Conservation (phyloP, 2,888 invertebrate genomes). For the Sminthurides aquaticus region DNA sequence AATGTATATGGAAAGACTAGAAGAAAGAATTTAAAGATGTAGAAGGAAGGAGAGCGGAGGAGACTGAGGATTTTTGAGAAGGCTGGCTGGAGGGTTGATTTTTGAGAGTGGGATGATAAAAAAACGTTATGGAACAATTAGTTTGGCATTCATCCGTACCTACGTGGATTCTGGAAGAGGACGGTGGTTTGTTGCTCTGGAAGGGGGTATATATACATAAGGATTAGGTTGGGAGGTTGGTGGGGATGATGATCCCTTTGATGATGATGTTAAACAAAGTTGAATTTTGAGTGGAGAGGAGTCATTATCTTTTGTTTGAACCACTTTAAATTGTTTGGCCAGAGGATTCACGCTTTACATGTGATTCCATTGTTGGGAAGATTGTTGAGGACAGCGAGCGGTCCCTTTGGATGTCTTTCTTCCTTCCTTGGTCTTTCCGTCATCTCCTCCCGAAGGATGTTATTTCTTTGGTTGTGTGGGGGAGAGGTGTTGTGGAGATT, state of each 20-base stretch:
- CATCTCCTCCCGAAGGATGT: too few species aligned
- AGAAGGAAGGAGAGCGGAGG: background rate
- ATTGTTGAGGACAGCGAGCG: slow-evolving; percentile 17
- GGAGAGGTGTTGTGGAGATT: too few species aligned
- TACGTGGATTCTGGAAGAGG: background rate
- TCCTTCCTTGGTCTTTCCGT: too few species aligned
- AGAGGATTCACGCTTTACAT: slow-evolving; percentile 29
- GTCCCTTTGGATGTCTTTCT: slow-evolving; percentile 18
- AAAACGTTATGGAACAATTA: slow-evolving; percentile 2
- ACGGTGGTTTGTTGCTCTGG: background rate
- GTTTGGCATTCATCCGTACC: slow-evolving; percentile 7
- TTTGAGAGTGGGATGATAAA: too few species aligned
- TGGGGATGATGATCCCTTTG: background rate
- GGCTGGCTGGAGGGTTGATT: too few species aligned
- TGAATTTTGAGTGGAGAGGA: slow-evolving; percentile 2
- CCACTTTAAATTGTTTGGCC: slow-evolving; percentile 28
- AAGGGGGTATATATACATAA: too few species aligned
- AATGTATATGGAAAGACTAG: too few species aligned
- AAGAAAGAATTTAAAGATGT: background rate
- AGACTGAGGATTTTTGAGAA: background rate
- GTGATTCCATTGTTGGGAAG: slow-evolving; percentile 21
- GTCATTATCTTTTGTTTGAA: slow-evolving; percentile 25
- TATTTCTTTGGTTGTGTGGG: too few species aligned
- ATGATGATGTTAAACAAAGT: slow-evolving; percentile 2
- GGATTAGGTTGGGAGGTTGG: background rate